Evolutionary conservation across 2,113 vertebrate genomes (phyloP), one percentile per base, ranked within the genome.

Genomic region (Psittacus erithacus): DNA sequence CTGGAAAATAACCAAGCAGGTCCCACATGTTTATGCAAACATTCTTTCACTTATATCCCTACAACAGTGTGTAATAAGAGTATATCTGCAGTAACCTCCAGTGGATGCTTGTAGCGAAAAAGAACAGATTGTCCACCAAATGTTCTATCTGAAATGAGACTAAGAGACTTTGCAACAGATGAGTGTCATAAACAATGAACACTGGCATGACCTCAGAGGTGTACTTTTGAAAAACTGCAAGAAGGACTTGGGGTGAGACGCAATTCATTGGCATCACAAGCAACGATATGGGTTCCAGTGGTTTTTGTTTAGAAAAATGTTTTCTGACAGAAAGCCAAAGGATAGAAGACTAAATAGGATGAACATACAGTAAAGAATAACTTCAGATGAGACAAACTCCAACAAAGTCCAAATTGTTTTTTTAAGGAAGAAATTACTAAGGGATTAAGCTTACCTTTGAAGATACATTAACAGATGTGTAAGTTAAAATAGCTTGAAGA

Each of bases 401-500:
- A 8, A 44, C 7, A 22, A 67, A 85, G 19, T 77, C 33, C 22
- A 20, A 28, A 9, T 17, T 13, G 7, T 50, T 63, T 91, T 93
- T 94, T 44, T 17, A 70, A 65, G n/a, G 44, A 64, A 60, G 52
- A 93, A 92, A 35, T 55, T 55, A 64, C 15, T 43, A 78, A 76
- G 27, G 7, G 5, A 69, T 80, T 82, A 93, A 86, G 46, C 12
- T 86, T 76, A 93, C 12, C 23, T 90, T 62, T 50, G 52, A 91
- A 64, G 47, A 88, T 28, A 67, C 3, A 23, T 39, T 52, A 90
- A 71, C 31, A 86, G 59, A 73, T 50, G 27, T 78, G 1, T 69
- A 83, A 47, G 0, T 86, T 62, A 75, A 92, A 78, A 77, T 29
- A 90, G 25, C 33, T 68, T 92, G 50, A 90, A 68, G 60, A 88